These are phyloP conservation scores for Babylonia areolata DNA, from an alignment of 1,140 invertebrate species.

Conservation along the genomic window DNA sequence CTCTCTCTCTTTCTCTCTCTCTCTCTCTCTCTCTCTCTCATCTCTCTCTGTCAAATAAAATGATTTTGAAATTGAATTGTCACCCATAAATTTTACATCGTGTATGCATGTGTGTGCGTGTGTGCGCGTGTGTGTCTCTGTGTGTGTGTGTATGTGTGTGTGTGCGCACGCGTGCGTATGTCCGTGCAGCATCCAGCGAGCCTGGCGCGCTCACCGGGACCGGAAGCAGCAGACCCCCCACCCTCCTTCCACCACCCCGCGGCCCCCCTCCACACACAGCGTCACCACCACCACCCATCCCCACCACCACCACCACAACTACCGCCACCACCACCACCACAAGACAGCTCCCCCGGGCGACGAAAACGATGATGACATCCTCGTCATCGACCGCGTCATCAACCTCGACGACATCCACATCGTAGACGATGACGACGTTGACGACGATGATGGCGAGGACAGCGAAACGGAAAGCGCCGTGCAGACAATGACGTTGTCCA, in stretches of 20 bases:
- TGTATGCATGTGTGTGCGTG: conserved; percentile 3
- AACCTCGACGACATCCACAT: conserved; percentile 18
- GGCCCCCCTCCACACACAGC: background rate
- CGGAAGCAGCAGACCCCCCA: background rate
- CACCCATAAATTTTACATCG: background rate
- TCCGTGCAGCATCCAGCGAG: conserved; percentile 52
- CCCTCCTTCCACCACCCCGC: background rate
- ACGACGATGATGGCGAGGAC: conserved; percentile 45
- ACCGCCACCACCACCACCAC: background rate
- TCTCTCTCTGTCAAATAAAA: background rate
- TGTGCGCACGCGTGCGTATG: background rate
- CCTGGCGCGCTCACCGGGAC: conserved; percentile 59
- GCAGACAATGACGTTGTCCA: conserved; percentile 50
- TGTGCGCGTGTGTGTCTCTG: background rate
- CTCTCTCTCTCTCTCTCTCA: background rate
- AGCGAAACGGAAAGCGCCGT: conserved; percentile 48
- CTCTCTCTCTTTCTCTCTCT: conserved; percentile 29
- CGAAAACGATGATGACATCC: background rate
- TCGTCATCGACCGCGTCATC: background rate
- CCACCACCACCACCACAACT: background rate
- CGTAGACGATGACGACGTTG: background rate
- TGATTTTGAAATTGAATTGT: background rate
- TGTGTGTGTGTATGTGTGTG: background rate
- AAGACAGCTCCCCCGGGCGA: background rate
- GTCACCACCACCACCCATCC: too few species aligned